A percentile compares a stretch with the other conserved stretches of the same genome.
Evolutionary conservation across 2,113 vertebrate genomes (phyloP).

Genomic region (Petromus typicus): DNA sequence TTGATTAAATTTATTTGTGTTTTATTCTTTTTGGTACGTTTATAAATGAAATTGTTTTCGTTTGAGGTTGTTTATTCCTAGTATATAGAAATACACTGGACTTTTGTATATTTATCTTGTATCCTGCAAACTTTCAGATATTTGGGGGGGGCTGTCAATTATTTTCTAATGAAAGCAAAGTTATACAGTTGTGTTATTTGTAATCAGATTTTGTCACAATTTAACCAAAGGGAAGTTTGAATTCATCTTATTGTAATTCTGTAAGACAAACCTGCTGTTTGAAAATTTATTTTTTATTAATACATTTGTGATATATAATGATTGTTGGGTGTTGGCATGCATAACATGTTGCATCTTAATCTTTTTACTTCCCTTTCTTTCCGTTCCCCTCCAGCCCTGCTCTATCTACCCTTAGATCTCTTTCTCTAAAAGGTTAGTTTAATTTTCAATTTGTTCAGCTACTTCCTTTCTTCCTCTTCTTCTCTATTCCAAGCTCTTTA

Average conservation of each 20-base stretch:
- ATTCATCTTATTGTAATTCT: not conserved
- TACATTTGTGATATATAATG: not conserved
- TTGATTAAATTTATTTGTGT: constrained; percentile 5
- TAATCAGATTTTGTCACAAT: not conserved
- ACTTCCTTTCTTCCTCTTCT: not conserved
- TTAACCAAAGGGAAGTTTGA: not conserved
- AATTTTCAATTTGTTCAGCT: not conserved
- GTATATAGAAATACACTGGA: not conserved
- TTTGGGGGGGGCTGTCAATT: not conserved
- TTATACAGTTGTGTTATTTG: not conserved
- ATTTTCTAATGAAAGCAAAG: not conserved
- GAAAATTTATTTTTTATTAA: not conserved
- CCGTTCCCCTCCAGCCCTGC: not conserved
- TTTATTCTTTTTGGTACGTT: constrained; percentile 17
- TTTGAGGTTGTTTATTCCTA: not conserved
- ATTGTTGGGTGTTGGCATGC: not conserved
- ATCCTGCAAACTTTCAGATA: not conserved
- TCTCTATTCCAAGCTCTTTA: not conserved
- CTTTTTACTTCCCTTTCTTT: not conserved
- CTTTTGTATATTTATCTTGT: not conserved
- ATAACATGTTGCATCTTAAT: not conserved
- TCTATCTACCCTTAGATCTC: not conserved
- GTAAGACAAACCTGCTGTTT: not conserved
- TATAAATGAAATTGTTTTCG: not conserved
- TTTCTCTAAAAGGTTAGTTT: not conserved